phyloP scores from a whole-genome alignment of 2,888 invertebrate species.

The Griposia aprilina region DNA sequence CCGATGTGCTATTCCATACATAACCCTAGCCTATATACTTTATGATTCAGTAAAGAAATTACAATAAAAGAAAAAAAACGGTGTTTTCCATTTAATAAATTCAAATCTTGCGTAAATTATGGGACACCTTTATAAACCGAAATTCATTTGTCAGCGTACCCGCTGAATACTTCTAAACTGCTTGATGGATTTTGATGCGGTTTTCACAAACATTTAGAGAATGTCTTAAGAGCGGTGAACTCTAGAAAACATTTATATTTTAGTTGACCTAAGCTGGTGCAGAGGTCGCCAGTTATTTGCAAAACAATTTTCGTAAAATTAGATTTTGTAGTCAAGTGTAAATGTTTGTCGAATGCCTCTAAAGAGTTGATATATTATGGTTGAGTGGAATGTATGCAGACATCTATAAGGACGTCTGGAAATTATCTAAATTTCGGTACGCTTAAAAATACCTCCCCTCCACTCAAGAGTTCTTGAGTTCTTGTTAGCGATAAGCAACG shows the following conservation, averaged over 20 bases:
- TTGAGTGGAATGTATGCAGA: background rate
- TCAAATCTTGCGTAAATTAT: no score
- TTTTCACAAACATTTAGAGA: background rate
- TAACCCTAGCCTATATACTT: background rate
- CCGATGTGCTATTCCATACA: background rate
- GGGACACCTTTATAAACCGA: no score
- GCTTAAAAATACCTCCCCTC: conserved; percentile 2
- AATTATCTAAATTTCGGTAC: background rate
- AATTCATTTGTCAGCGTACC: background rate
- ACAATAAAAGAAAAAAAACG: background rate
- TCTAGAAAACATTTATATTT: background rate
- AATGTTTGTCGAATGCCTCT: conserved; percentile 31
- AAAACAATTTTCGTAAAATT: background rate
- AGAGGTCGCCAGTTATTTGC: background rate
- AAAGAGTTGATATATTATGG: background rate
- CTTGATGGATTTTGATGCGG: background rate
- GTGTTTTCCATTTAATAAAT: no score
- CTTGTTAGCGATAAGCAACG: conserved; percentile 24
- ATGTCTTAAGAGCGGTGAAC: background rate
- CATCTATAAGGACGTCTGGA: background rate
- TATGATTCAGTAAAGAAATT: background rate
- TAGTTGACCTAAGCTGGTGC: background rate
- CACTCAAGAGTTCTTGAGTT: conserved; percentile 8
- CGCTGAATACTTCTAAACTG: background rate
- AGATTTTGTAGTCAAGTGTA: background rate